These are phyloP conservation scores for Octopus sinensis DNA, from an alignment of 1,140 invertebrate genomes.

Conservation along the genomic window DNA sequence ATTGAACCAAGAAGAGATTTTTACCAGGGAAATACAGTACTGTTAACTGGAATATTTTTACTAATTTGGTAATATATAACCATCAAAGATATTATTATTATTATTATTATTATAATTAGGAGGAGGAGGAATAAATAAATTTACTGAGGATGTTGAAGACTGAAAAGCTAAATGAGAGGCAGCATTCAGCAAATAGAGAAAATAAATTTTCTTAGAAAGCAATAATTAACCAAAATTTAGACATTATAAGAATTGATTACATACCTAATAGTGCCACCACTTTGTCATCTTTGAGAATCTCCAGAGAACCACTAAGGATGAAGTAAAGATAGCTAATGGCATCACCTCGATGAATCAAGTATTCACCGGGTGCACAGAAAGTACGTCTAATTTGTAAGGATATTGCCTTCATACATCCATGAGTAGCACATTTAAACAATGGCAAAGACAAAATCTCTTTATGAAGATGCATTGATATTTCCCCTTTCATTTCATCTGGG, in stretches of 20 bases:
- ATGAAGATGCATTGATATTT: conserved; percentile 92
- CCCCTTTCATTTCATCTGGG: conserved; percentile 89
- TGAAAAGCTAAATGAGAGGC: too few relatives aligned
- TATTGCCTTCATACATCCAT: conserved; percentile 49
- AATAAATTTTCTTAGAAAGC: too few relatives aligned
- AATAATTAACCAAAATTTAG: too few relatives aligned
- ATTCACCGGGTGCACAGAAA: conserved; percentile 56
- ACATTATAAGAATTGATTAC: conserved; percentile 1
- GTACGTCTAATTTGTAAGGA: conserved; percentile 47
- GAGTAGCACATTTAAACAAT: conserved; percentile 81
- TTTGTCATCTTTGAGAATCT: conserved; percentile 53
- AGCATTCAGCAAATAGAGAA: too few relatives aligned
- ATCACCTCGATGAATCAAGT: conserved; percentile 53
- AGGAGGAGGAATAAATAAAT: too few relatives aligned
- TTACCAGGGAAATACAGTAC: too few relatives aligned
- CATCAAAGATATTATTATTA: too few relatives aligned
- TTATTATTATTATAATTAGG: too few relatives aligned
- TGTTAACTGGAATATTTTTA: too few relatives aligned
- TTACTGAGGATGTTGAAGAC: too few relatives aligned
- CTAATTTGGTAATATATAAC: too few relatives aligned
- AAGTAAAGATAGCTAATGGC: conserved; percentile 54
- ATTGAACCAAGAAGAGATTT: too few relatives aligned
- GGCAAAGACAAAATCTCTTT: conserved; percentile 89
- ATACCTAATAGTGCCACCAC: conserved; percentile 56
- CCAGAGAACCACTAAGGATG: conserved; percentile 54